phyloP scores from a whole-genome alignment of 2,797 vertebrate species.

The Hydrolagus colliei region DNA sequence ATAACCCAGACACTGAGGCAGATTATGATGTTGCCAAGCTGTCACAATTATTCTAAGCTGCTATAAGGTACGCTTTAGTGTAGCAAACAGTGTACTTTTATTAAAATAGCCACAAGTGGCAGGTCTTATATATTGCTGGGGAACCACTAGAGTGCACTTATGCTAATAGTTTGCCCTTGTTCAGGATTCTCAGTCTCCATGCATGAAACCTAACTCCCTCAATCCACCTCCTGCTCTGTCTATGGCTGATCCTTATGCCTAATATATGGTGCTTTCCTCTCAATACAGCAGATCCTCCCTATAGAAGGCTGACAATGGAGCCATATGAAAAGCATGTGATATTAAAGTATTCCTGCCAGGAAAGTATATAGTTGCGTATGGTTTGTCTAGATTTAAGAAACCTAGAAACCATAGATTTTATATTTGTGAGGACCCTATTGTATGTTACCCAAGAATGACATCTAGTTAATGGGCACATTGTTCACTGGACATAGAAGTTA shows the following conservation, averaged over 20 bases:
- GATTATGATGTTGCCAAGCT: constrained; percentile 11
- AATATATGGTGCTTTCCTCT: constrained; percentile 1
- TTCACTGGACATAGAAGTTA: neutral
- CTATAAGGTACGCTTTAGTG: neutral
- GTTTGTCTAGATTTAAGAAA: neutral
- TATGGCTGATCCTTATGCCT: neutral
- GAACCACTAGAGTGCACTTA: constrained; percentile 2
- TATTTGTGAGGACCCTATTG: constrained; percentile 10
- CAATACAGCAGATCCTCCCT: constrained; percentile 4
- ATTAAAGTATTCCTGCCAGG: no score
- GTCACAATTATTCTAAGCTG: neutral
- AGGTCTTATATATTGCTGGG: constrained; percentile 18
- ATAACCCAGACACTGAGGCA: neutral
- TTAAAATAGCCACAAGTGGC: constrained; percentile 22
- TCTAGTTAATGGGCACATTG: neutral
- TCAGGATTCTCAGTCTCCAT: constrained; percentile 8
- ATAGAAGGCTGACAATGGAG: neutral
- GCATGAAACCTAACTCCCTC: constrained; percentile 21
- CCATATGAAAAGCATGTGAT: constrained; percentile 1
- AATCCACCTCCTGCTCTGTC: constrained; percentile 14
- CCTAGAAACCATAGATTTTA: neutral
- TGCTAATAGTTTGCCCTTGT: neutral
- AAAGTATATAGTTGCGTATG: neutral
- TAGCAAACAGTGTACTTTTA: constrained; percentile 10
- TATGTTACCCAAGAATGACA: constrained; percentile 9